Percentiles rank a stretch among this genome's conserved stretches.
These are phyloP conservation scores for Trididemnum clinides DNA, from an alignment of 23 tunicate genomes.

Conservation along the genomic window DNA sequence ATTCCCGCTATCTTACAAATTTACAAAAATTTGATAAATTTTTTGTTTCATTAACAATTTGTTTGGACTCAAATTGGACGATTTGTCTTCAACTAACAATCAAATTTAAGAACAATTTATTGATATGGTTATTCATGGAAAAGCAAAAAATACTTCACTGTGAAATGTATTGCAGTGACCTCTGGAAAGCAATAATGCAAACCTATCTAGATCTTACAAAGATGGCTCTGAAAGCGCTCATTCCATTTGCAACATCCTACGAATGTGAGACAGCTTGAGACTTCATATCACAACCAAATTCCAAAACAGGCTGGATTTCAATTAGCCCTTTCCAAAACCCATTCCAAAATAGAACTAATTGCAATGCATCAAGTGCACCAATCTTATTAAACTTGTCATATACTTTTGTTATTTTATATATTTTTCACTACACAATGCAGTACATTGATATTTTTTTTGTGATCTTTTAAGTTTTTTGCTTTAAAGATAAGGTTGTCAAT, in stretches of 20 bases:
- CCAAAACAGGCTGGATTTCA: too few species aligned
- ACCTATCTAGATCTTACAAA: conserved; percentile 29
- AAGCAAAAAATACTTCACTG: not conserved
- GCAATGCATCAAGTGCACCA: too few species aligned
- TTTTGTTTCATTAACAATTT: conserved; percentile 9
- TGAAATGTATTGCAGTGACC: conserved; percentile 31
- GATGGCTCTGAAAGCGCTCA: too few species aligned
- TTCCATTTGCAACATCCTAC: conserved; percentile 19
- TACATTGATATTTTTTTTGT: too few species aligned
- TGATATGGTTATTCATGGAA: conserved; percentile 23
- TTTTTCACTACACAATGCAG: too few species aligned
- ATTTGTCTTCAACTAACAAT: conserved; percentile 24
- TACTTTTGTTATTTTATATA: too few species aligned
- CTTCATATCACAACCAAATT: too few species aligned
- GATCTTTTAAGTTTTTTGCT: too few species aligned
- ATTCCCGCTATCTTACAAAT: conserved; percentile 1
- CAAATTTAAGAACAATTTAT: conserved; percentile 32
- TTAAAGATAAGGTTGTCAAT: too few species aligned
- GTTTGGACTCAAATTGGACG: conserved; percentile 8
- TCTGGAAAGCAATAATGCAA: conserved; percentile 29
- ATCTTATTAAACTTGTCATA: too few species aligned
- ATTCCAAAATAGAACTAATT: too few species aligned
- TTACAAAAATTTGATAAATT: conserved; percentile 11
- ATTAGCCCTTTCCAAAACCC: too few species aligned
- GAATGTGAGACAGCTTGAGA: conserved; percentile 24